A percentile compares a stretch with the other conserved stretches of the same genome.
phyloP scores from a whole-genome alignment of 2,113 vertebrate genomes.

The Calypte anna region DNA sequence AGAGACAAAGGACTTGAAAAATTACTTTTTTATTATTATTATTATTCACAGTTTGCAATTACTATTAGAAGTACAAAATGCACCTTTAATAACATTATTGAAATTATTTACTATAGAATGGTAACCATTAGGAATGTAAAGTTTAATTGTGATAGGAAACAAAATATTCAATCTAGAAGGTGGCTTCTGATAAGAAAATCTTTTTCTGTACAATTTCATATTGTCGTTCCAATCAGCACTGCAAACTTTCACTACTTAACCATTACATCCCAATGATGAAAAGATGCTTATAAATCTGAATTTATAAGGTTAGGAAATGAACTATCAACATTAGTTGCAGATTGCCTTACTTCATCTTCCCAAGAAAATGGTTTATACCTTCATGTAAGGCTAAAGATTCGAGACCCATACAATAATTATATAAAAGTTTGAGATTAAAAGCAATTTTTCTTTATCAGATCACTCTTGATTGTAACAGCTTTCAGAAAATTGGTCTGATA shows the following conservation, averaged over 20 bases:
- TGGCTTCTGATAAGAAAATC: background rate
- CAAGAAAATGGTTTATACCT: background rate
- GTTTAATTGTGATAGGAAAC: background rate
- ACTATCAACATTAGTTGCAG: background rate
- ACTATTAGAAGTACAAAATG: background rate
- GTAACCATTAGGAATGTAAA: background rate
- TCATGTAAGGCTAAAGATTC: background rate
- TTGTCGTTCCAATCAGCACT: background rate
- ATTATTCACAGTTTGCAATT: background rate
- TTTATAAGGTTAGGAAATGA: background rate
- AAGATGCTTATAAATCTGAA: background rate
- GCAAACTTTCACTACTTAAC: background rate
- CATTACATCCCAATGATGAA: background rate
- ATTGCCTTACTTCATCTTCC: background rate
- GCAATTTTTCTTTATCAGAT: background rate
- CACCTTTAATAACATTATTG: background rate
- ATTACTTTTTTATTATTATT: background rate
- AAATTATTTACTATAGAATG: background rate
- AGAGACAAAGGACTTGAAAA: background rate
- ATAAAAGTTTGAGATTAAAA: constrained; percentile 38
- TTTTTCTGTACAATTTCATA: background rate
- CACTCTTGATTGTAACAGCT: background rate
- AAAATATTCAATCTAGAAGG: background rate
- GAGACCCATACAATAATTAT: background rate
- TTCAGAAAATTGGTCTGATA: background rate